A percentile compares a stretch with the other conserved stretches of the same genome.
Conservation (phyloP, 2,113 vertebrate genomes). For the Oxyura jamaicensis region DNA sequence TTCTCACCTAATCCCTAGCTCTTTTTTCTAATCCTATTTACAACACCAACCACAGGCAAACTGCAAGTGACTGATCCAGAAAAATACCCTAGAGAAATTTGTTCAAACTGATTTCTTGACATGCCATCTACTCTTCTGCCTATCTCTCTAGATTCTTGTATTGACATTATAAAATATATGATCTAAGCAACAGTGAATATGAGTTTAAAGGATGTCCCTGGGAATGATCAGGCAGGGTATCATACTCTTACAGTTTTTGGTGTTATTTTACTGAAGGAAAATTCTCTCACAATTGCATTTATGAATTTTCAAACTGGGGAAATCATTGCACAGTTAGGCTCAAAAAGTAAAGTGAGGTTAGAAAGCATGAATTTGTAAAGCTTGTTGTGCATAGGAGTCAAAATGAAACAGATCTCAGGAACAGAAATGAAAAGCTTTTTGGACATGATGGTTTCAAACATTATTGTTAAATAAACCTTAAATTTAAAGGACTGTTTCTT, state of each 20-base stretch:
- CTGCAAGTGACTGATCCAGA: slow-evolving; percentile 26
- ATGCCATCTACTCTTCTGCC: neutral
- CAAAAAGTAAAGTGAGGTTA: neutral
- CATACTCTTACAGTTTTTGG: neutral
- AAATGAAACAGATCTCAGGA: neutral
- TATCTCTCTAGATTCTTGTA: neutral
- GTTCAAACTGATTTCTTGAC: neutral
- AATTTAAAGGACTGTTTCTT: neutral
- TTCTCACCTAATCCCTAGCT: slow-evolving; percentile 6
- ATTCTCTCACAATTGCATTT: neutral
- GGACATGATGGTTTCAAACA: neutral
- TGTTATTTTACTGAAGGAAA: neutral
- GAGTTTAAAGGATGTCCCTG: neutral
- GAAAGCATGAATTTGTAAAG: neutral
- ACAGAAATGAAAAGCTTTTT: neutral
- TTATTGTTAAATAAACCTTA: neutral
- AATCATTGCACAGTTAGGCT: neutral
- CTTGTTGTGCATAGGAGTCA: neutral
- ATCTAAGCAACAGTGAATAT: neutral
- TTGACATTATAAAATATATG: neutral
- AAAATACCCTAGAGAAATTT: slow-evolving; percentile 24
- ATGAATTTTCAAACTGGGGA: neutral
- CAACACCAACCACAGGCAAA: slow-evolving; percentile 22
- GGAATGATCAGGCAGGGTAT: neutral
- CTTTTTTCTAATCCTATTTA: slow-evolving; percentile 43